Conservation (phyloP, 2,797 vertebrate genomes). For the Vultur gryphus region DNA sequence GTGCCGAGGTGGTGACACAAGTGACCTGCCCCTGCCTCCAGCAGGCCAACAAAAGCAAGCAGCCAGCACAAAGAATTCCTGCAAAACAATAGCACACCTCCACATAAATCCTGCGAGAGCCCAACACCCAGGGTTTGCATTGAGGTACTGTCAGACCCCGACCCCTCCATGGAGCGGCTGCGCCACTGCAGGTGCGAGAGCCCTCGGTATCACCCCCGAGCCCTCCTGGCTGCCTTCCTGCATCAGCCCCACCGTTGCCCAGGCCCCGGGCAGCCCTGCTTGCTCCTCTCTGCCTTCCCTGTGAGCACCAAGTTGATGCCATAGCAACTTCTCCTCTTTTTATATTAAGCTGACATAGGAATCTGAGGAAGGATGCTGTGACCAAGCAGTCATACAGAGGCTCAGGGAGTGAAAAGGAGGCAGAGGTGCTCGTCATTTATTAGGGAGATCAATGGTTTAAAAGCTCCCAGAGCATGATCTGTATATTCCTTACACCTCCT, state of each 20-base stretch:
- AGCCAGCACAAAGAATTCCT: background rate
- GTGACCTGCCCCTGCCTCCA: background rate
- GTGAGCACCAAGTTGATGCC: background rate
- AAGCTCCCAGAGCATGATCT: background rate
- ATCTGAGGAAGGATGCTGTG: background rate
- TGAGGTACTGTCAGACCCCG: background rate
- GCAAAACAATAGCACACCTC: background rate
- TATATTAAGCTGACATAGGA: background rate
- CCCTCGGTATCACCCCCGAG: fast-evolving
- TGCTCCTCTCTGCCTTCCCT: background rate
- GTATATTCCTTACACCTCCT: background rate
- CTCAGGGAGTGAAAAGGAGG: background rate
- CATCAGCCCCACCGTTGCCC: fast-evolving
- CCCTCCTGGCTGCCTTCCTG: fast-evolving
- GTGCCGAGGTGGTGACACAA: background rate
- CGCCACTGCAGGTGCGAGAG: fast-evolving
- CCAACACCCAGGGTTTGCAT: background rate
- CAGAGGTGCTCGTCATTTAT: background rate
- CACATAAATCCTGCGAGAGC: background rate
- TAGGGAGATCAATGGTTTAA: background rate
- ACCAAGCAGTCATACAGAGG: background rate
- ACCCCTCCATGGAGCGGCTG: fast-evolving
- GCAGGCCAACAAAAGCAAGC: background rate
- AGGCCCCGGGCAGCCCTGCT: background rate
- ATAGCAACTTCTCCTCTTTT: conserved; percentile 37